A percentile compares a stretch with the other conserved stretches of the same genome.
These are phyloP conservation scores for Meandrusa payeni DNA, from an alignment of 2,888 invertebrate genomes.

Conservation along the genomic window DNA sequence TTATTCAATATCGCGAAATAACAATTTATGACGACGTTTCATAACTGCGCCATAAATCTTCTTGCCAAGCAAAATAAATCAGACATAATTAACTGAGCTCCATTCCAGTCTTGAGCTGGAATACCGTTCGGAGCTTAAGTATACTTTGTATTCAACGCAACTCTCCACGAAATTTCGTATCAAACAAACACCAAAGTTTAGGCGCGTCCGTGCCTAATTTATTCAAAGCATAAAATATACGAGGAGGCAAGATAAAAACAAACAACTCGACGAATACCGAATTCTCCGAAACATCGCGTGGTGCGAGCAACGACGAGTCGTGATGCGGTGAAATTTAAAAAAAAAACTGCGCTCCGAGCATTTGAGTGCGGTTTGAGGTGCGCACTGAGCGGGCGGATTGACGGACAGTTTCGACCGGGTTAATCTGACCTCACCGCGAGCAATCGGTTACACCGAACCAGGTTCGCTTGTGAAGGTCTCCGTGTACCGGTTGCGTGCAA, in stretches of 20 bases:
- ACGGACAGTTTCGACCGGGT: conserved; percentile 32
- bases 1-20: too few relatives aligned
- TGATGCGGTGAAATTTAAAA: conserved; percentile 12
- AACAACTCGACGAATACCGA: background rate
- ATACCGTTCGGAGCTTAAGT: background rate
- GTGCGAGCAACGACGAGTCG: conserved; percentile 4
- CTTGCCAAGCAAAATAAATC: conserved; percentile 2
- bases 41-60: conserved; percentile 2
- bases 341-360: conserved; percentile 4
- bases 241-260: conserved; percentile 12
- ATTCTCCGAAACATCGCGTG: conserved; percentile 5
- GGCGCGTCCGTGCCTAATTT: conserved; percentile 16
- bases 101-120: conserved; percentile 4
- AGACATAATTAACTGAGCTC: conserved; percentile 13
- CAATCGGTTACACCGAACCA: background rate
- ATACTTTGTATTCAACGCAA: conserved; percentile 9
- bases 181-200: conserved; percentile 3
- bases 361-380: conserved; percentile 29
- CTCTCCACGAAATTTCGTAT: conserved; percentile 6
- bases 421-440: conserved; percentile 9
- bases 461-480: conserved; percentile 20
- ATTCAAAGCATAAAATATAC: conserved; percentile 8
- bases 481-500: conserved; percentile 41
- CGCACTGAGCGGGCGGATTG: conserved; percentile 27
- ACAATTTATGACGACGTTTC: too few relatives aligned